These are phyloP conservation scores for Heterodera filipjevi DNA, from an alignment of 2,888 invertebrate species.

Conservation along the genomic window DNA sequence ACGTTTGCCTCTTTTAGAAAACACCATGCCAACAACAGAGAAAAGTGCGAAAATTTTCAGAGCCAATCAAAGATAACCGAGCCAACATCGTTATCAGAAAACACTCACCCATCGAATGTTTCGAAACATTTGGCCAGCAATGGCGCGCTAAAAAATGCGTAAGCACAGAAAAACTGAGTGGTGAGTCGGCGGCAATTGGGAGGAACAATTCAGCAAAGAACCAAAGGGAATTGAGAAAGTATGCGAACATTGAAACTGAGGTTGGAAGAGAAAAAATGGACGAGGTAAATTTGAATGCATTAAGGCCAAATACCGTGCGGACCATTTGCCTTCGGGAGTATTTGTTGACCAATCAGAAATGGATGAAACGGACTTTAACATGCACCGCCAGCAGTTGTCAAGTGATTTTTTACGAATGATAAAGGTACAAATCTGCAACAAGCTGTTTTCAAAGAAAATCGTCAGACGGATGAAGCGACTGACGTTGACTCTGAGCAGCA, in stretches of 20 bases:
- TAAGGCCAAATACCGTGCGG: too few relatives aligned
- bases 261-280: not conserved
- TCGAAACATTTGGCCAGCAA: not conserved
- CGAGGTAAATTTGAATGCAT: not conserved
- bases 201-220: slow-evolving; percentile 19
- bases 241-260: not conserved
- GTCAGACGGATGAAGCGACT: not conserved
- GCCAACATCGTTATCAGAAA: not conserved
- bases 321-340: too few relatives aligned
- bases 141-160: not conserved
- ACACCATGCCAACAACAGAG: not conserved
- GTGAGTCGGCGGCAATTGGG: not conserved
- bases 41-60: slow-evolving; percentile 30
- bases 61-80: slow-evolving; percentile 20
- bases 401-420: too few relatives aligned
- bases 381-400: too few relatives aligned
- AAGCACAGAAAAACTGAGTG: slow-evolving; percentile 16
- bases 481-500: not conserved
- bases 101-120: not conserved
- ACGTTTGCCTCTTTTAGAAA: not conserved
- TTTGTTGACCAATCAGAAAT: too few relatives aligned
- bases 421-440: too few relatives aligned
- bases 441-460: not conserved
- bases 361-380: too few relatives aligned
- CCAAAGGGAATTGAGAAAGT: not conserved